These are phyloP conservation scores for Myoxocephalus aenaeus DNA, from an alignment of 2,797 vertebrate species.

Conservation along the genomic window DNA sequence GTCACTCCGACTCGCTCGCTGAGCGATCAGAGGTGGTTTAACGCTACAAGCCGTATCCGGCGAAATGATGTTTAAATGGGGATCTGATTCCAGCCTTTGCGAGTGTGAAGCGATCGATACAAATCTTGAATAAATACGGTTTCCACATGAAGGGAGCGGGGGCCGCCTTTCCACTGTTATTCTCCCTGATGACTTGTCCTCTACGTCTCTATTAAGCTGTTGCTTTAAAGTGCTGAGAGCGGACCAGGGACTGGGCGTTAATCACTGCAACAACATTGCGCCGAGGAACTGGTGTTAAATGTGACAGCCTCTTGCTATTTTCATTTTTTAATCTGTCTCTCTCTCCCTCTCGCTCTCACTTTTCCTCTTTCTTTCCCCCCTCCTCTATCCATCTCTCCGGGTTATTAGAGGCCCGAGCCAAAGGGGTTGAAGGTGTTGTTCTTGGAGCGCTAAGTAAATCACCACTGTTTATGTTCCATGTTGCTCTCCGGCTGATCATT, in stretches of 20 bases:
- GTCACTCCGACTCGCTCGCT: conserved; percentile 30
- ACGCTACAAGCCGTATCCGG: conserved; percentile 9
- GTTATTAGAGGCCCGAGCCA: conserved; percentile 52
- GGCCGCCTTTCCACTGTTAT: conserved; percentile 27
- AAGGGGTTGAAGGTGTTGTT: conserved; percentile 61
- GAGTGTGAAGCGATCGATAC: conserved; percentile 49
- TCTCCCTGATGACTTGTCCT: conserved; percentile 57
- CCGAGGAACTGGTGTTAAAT: conserved; percentile 38
- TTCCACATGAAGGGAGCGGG: conserved; percentile 14
- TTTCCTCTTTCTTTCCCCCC: conserved; percentile 22
- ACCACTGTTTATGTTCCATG: conserved; percentile 70
- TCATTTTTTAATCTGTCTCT: conserved; percentile 39
- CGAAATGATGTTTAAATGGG: conserved; percentile 51
- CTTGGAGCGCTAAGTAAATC: conserved; percentile 67
- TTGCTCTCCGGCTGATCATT: conserved; percentile 64
- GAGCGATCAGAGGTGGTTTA: conserved; percentile 57
- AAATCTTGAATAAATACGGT: conserved; percentile 63
- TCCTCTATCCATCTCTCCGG: conserved; percentile 25
- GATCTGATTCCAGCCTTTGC: conserved; percentile 63
- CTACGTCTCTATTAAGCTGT: conserved; percentile 45
- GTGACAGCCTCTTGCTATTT: conserved; percentile 53
- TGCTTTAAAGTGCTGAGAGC: conserved; percentile 56
- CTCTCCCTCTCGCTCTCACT: conserved; percentile 22
- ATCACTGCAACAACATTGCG: conserved; percentile 58
- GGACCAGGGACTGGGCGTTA: conserved; percentile 50